Evolutionary conservation across 2,888 invertebrate genomes (phyloP), one percentile per base, ranked within the genome.

Genomic region (Tinea pellionella): DNA sequence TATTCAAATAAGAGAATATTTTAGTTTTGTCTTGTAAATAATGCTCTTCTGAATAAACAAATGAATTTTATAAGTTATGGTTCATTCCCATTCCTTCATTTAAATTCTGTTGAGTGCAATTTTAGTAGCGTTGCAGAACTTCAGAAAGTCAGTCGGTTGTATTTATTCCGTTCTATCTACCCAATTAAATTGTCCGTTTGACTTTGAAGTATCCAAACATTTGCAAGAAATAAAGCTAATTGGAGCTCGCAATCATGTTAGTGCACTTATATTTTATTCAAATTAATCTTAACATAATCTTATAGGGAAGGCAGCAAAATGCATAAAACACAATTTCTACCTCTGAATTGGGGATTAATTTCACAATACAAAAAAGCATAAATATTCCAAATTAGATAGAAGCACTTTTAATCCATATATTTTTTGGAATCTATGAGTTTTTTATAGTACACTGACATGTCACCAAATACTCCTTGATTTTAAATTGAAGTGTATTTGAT

Each of bases 31-130:
- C 37, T 37, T 12, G 2, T 37, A 9, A 15, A 47, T 47, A 47
- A 16, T 47, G 9, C 3, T 47, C 13, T 47, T 6, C 47, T 47
- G 47, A 47, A 13, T 47, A 47, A 16, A n/a, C 47, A 47, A 15
- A 15, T 15, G 47, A 47, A 47, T 16, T 15, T 47, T 47, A 15
- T 9, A 24, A 24, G 6, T 24, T 24, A 12, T n/a, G 16, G 15
- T 15, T 47, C 2, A 6, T 12, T 9, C 2, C 9, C 2, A 16
- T 15, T 15, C 13, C 47, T 47, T 47, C 47, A 47, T 47, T 47
- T 47, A 47, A 47, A 47, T 47, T 47, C 47, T 16, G 13, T 47
- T 47, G 15, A 47, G 47, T 47, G 47, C 47, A 47, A 47, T 47
- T 47, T 47, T 47, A 47, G 16, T 15, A 47, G 15, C 15, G 47